A percentile compares a stretch with the other conserved stretches of the same genome.
phyloP scores from a whole-genome alignment of 2,113 vertebrate genomes.

The Nothobranchius furzeri region DNA sequence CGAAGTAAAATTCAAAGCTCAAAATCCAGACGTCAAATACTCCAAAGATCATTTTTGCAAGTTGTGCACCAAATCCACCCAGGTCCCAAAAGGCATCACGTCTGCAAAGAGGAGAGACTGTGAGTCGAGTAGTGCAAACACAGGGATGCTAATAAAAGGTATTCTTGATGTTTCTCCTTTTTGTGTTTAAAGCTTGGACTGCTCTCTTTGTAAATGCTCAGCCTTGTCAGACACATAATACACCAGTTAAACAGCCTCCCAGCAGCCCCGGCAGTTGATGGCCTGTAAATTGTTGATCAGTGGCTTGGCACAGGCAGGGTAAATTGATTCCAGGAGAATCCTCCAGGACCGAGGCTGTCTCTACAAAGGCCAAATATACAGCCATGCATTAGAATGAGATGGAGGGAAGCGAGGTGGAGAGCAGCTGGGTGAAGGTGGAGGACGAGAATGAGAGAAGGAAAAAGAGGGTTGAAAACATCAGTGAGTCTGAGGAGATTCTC shows the following conservation, averaged over 20 bases:
- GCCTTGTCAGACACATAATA: conserved; percentile 66
- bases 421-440: conserved; percentile 14
- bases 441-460: conserved; percentile 10
- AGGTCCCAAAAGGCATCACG: conserved; percentile 25
- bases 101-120: conserved; percentile 3
- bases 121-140: conserved; percentile 16
- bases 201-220: conserved; percentile 31
- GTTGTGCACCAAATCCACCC: conserved; percentile 21
- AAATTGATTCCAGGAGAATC: conserved; percentile 74
- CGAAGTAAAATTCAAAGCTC: no score
- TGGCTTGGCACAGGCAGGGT: conserved; percentile 61
- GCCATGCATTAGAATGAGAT: conserved; percentile 68
- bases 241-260: conserved; percentile 66
- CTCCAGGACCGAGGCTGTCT: conserved; percentile 60
- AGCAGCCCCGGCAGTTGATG: conserved; percentile 62
- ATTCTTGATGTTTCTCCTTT: conserved; percentile 19
- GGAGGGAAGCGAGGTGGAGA: conserved; percentile 8
- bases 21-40: not conserved
- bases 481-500: conserved; percentile 23
- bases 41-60: conserved; percentile 4
- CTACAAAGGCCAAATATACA: conserved; percentile 70
- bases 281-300: conserved; percentile 76
- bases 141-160: not conserved
- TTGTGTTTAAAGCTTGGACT: conserved; percentile 29
- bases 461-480: conserved; percentile 47